These are phyloP conservation scores for Wiebesia pumilae DNA, from an alignment of 1,140 invertebrate genomes.

Conservation along the genomic window DNA sequence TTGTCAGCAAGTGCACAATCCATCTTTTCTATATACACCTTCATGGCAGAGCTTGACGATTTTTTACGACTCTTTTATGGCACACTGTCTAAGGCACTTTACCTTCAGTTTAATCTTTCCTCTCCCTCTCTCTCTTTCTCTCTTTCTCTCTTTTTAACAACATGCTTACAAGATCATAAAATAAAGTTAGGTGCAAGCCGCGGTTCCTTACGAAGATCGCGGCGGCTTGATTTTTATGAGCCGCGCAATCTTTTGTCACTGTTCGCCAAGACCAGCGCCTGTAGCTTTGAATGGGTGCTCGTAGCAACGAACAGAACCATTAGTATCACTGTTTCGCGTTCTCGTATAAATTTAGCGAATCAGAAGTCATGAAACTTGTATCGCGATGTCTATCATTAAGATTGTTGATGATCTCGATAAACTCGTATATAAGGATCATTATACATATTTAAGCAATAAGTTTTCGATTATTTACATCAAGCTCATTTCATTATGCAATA, in stretches of 20 bases:
- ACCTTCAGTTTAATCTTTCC: slow-evolving; percentile 24
- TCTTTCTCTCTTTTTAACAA: neutral
- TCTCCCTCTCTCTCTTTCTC: neutral
- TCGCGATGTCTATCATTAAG: no score
- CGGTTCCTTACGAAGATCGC: slow-evolving; percentile 5
- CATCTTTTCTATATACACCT: neutral
- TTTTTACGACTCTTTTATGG: no score
- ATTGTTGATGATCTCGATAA: no score
- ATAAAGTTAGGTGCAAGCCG: slow-evolving; percentile 15
- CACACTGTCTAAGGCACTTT: slow-evolving; percentile 11
- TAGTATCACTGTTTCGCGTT: slow-evolving; percentile 11
- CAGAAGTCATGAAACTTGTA: neutral
- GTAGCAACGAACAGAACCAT: neutral
- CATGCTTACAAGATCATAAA: slow-evolving; percentile 1
- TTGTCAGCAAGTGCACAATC: neutral
- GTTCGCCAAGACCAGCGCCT: neutral
- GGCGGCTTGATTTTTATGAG: slow-evolving; percentile 23
- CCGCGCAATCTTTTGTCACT: neutral
- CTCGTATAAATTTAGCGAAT: slow-evolving; percentile 30
- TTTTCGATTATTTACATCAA: no score
- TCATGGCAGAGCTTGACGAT: neutral
- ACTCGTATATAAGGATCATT: no score
- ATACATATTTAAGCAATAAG: no score
- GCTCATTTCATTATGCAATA: no score
- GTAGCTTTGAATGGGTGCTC: slow-evolving; percentile 5